These are phyloP conservation scores for Calcarius lapponicus DNA, from an alignment of 2,797 vertebrate genomes.

Conservation along the genomic window DNA sequence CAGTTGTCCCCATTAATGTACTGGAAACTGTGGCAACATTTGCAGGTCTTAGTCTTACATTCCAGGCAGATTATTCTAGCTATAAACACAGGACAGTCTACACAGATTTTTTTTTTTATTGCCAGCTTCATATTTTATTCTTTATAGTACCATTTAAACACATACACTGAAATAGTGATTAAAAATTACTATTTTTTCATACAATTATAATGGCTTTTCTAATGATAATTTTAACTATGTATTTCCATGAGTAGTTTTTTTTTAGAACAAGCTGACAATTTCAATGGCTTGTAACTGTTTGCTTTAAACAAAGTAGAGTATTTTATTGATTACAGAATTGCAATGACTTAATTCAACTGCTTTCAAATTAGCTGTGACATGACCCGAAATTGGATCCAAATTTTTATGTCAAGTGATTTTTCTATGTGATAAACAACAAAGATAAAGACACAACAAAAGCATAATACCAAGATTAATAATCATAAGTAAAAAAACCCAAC, in stretches of 20 bases:
- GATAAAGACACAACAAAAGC: not conserved
- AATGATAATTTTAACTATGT: not conserved
- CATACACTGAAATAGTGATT: not conserved
- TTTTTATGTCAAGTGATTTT: not conserved
- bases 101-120: not conserved
- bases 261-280: not conserved
- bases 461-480: not conserved
- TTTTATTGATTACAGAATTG: not conserved
- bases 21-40: not conserved
- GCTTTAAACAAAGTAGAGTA: not conserved
- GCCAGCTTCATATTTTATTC: not conserved
- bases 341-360: not conserved
- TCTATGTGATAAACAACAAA: not conserved
- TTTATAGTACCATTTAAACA: not conserved
- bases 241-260: rapidly evolving
- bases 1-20: not conserved
- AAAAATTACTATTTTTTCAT: not conserved
- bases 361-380: not conserved
- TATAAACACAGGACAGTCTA: not conserved
- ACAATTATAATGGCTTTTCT: not conserved
- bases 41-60: not conserved
- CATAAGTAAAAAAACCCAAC: not conserved
- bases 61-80: not conserved
- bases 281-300: not conserved
- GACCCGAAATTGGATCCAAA: not conserved